These are phyloP conservation scores for Perodicticus potto DNA, from an alignment of 2,797 vertebrate species.

Conservation along the genomic window DNA sequence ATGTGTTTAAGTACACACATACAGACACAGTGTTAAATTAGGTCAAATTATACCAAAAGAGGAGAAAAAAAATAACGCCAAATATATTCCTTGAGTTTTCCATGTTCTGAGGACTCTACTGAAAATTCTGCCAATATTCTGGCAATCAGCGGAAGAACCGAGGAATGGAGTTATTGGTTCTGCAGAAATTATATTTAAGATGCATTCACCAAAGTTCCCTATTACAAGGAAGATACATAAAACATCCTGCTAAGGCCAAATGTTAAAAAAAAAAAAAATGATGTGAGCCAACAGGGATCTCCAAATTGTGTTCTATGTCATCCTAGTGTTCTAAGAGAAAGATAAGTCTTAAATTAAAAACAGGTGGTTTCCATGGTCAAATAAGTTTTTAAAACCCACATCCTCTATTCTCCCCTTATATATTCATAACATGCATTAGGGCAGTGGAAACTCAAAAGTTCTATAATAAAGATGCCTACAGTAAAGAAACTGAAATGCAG, in stretches of 20 bases:
- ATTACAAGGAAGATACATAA: background rate
- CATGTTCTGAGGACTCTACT: background rate
- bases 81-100: background rate
- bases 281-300: background rate
- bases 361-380: background rate
- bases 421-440: background rate
- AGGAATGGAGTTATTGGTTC: background rate
- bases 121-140: background rate
- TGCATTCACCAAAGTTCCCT: background rate
- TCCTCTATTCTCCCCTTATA: background rate
- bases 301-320: background rate
- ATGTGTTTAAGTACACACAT: background rate
- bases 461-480: background rate
- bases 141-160: background rate
- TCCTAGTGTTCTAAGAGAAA: background rate
- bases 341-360: background rate
- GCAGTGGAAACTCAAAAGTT: background rate
- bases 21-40: background rate
- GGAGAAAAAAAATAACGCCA: background rate
- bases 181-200: conserved; percentile 38
- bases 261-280: background rate
- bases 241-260: background rate
- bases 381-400: background rate
- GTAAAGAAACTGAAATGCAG: background rate
- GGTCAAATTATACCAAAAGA: background rate